These are phyloP conservation scores for Argyresthia goedartella DNA, from an alignment of 2,888 invertebrate genomes.

Conservation along the genomic window DNA sequence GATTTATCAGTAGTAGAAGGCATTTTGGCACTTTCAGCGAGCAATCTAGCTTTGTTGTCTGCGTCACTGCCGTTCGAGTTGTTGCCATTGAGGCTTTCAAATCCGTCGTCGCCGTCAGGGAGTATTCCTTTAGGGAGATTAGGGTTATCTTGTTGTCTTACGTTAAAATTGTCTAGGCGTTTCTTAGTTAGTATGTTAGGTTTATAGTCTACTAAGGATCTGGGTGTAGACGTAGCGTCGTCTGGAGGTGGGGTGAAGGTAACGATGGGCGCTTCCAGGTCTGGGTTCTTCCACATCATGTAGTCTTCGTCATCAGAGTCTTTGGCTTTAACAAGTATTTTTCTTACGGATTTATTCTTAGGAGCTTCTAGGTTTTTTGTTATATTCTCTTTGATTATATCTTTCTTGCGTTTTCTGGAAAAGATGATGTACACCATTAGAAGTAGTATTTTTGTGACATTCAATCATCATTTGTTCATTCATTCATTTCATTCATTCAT, in stretches of 20 bases:
- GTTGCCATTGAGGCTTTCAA: slow-evolving; percentile 87
- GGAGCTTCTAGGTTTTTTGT: slow-evolving; percentile 34
- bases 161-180: slow-evolving; percentile 55
- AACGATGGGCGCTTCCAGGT: slow-evolving; percentile 45
- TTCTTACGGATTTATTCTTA: slow-evolving; percentile 36
- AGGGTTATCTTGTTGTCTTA: slow-evolving; percentile 28
- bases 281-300: slow-evolving; percentile 60
- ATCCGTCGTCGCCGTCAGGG: slow-evolving; percentile 82
- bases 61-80: slow-evolving; percentile 77
- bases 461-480: too few relatives aligned
- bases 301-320: slow-evolving; percentile 65
- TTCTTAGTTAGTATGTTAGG: slow-evolving; percentile 53
- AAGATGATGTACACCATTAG: background rate
- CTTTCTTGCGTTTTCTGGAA: slow-evolving; percentile 59
- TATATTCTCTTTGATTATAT: slow-evolving; percentile 41
- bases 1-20: slow-evolving; percentile 10
- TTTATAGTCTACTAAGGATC: slow-evolving; percentile 40
- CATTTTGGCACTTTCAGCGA: slow-evolving; percentile 6
- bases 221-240: slow-evolving; percentile 35
- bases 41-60: slow-evolving; percentile 30
- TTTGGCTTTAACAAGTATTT: slow-evolving; percentile 40
- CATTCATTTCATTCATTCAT: too few relatives aligned
- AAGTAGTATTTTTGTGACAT: too few relatives aligned
- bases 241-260: slow-evolving; percentile 59
- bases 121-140: slow-evolving; percentile 26